Evolutionary conservation across 2,113 vertebrate species (phyloP).

Genomic region (Tetrao urogallus): DNA sequence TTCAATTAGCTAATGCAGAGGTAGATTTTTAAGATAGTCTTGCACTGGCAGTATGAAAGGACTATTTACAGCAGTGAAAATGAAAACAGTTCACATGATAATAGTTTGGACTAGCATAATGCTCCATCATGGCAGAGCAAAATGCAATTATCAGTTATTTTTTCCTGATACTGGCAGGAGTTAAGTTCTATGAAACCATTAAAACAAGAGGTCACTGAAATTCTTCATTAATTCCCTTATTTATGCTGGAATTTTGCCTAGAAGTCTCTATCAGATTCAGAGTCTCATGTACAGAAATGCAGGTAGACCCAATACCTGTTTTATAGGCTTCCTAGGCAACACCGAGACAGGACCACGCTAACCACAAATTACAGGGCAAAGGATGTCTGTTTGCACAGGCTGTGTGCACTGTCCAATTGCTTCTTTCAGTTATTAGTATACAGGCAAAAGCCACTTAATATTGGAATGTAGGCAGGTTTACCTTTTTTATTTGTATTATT

Average conservation of each 20-base stretch:
- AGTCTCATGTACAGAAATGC: not conserved
- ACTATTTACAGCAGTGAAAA: not conserved
- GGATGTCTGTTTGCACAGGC: not conserved
- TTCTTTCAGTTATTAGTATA: not conserved
- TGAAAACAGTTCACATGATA: not conserved
- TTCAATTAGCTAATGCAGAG: not conserved
- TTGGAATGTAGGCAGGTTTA: fast-evolving
- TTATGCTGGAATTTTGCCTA: not conserved
- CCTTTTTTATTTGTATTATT: not conserved
- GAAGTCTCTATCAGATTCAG: not conserved
- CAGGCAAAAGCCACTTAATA: not conserved
- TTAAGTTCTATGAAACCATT: not conserved
- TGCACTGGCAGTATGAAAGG: not conserved
- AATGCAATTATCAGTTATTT: not conserved
- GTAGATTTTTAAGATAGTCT: not conserved
- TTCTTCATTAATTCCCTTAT: not conserved
- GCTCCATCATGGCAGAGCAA: not conserved
- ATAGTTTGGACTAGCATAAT: not conserved
- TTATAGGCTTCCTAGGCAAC: not conserved
- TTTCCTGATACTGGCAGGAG: not conserved
- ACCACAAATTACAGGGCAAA: not conserved
- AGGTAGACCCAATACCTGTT: not conserved
- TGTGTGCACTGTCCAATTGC: not conserved
- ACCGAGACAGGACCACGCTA: fast-evolving
- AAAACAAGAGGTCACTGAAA: not conserved